These are phyloP conservation scores for Leptocoma aspasia DNA, from an alignment of 2,113 vertebrate genomes.

Conservation along the genomic window DNA sequence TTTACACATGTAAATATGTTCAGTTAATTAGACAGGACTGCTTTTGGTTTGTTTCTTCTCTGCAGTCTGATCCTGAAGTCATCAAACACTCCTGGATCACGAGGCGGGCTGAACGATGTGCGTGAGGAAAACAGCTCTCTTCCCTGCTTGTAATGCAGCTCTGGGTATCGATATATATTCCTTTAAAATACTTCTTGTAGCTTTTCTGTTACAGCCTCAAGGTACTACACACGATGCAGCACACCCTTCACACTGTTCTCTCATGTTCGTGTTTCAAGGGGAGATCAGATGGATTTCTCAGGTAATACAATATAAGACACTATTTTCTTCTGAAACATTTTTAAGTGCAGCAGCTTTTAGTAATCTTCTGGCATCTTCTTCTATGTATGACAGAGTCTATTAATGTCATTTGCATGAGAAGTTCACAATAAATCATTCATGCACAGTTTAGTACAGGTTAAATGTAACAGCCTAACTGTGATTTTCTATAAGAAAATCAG, in stretches of 20 bases:
- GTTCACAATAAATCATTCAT: constrained; percentile 64
- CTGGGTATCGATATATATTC: neutral
- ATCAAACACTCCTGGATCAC: constrained; percentile 40
- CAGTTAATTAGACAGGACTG: constrained; percentile 67
- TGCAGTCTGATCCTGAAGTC: constrained; percentile 48
- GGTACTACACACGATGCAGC: neutral
- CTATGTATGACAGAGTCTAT: constrained; percentile 55
- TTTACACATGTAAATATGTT: constrained; percentile 72
- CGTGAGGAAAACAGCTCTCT: neutral
- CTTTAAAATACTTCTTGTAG: constrained; percentile 18
- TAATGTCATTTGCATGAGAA: constrained; percentile 64
- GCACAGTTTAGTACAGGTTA: constrained; percentile 61
- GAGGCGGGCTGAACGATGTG: neutral
- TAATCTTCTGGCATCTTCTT: constrained; percentile 54
- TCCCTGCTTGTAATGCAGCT: neutral
- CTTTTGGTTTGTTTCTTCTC: constrained; percentile 60
- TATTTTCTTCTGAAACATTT: constrained; percentile 37
- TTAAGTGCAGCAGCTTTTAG: constrained; percentile 52
- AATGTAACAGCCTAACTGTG: constrained; percentile 41
- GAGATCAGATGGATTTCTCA: constrained; percentile 1
- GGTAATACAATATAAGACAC: neutral
- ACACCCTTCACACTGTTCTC: neutral
- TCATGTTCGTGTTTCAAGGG: neutral
- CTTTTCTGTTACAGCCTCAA: neutral
- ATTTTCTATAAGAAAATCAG: constrained; percentile 41